A percentile compares a stretch with the other conserved stretches of the same genome.
phyloP scores from a whole-genome alignment of 2,797 vertebrate species.

The Rhinoraja longicauda region DNA sequence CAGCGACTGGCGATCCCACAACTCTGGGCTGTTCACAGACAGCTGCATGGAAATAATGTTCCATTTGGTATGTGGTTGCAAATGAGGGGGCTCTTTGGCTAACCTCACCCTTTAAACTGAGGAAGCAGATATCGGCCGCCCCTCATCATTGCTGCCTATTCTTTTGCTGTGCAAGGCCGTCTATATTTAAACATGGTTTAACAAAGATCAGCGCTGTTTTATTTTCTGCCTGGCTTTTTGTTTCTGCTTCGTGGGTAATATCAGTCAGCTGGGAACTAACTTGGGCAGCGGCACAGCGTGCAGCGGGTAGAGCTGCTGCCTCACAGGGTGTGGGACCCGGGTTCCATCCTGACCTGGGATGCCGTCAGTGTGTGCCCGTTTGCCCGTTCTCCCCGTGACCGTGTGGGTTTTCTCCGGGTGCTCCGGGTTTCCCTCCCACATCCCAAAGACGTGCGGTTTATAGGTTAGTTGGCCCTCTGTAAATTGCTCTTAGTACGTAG shows the following conservation, averaged over 20 bases:
- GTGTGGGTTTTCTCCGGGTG: too few species aligned
- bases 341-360: too few species aligned
- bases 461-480: too few species aligned
- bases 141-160: not conserved
- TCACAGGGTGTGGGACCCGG: too few species aligned
- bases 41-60: not conserved
- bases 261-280: not conserved
- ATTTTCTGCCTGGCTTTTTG: slow-evolving; percentile 14
- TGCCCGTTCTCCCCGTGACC: too few species aligned
- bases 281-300: not conserved
- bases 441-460: too few species aligned
- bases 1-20: not conserved
- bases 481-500: too few species aligned
- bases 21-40: not conserved
- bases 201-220: slow-evolving; percentile 6
- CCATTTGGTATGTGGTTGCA: not conserved
- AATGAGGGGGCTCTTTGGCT: not conserved
- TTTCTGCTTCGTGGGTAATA: slow-evolving; percentile 12
- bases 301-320: too few species aligned
- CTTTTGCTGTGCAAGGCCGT: not conserved
- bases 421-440: too few species aligned
- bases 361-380: too few species aligned
- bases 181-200: slow-evolving; percentile 16
- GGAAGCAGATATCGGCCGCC: not conserved
- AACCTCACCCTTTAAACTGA: not conserved